Evolutionary conservation across 64 coral and sea anemone genomes (phyloP).

Genomic region (Stylophora pistillata): DNA sequence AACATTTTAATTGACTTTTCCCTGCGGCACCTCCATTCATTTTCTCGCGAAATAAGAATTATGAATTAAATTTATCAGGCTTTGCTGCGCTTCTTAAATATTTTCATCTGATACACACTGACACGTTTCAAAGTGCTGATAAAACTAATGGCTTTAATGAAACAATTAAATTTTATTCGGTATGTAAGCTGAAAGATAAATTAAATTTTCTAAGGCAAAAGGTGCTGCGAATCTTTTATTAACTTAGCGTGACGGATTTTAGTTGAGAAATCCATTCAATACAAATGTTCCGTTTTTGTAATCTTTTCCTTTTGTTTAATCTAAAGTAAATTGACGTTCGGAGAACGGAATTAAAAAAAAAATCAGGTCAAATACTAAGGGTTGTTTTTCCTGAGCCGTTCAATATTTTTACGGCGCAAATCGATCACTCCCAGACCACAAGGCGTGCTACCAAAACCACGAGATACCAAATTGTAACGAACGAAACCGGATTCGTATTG

Average conservation of each 20-base stretch:
- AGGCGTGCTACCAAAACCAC: background rate
- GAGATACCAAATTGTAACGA: slow-evolving; percentile 11
- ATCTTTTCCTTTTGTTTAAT: background rate
- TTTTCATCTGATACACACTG: background rate
- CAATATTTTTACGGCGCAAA: background rate
- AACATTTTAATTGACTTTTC: slow-evolving; percentile 24
- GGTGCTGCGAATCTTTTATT: background rate
- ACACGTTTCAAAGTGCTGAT: slow-evolving; percentile 40
- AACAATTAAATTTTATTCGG: slow-evolving; percentile 44
- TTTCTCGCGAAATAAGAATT: slow-evolving; percentile 9
- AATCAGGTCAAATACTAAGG: background rate
- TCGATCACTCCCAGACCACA: background rate
- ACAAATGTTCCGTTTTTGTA: background rate
- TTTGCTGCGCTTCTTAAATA: slow-evolving; percentile 6
- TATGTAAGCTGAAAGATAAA: slow-evolving; percentile 8
- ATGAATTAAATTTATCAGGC: slow-evolving; percentile 39
- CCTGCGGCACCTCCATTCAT: background rate
- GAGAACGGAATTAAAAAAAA: background rate
- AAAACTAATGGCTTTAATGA: slow-evolving; percentile 58
- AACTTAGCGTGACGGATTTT: background rate
- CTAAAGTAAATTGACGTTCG: background rate
- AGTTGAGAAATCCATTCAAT: background rate
- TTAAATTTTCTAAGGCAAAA: background rate
- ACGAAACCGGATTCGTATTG: slow-evolving; percentile 12
- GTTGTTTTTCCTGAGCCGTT: background rate